These are phyloP conservation scores for Drosophila bunnanda DNA, from an alignment of 2,888 invertebrate genomes.

Conservation along the genomic window DNA sequence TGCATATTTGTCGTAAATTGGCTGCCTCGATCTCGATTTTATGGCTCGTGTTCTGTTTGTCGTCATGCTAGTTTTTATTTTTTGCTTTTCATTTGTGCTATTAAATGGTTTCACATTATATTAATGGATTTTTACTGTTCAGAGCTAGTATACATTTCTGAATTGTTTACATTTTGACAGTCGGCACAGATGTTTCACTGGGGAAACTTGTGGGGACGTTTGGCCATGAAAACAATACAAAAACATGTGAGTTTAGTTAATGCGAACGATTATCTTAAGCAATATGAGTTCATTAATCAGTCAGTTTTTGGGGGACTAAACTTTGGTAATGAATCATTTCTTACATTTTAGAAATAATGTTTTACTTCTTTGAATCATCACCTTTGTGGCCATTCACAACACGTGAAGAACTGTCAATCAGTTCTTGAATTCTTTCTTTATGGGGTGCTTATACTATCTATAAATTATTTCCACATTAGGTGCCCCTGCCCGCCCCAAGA, in stretches of 20 bases:
- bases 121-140: constrained; percentile 66
- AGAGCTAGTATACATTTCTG: constrained; percentile 9
- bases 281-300: constrained; percentile 38
- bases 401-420: constrained; percentile 25
- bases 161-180: constrained; percentile 45
- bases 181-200: constrained; percentile 36
- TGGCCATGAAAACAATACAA: constrained; percentile 29
- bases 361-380: constrained; percentile 13
- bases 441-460: constrained; percentile 36
- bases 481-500: constrained; percentile 5
- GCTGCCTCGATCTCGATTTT: constrained; percentile 36
- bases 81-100: constrained; percentile 4
- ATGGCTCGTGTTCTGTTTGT: constrained; percentile 46
- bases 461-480: constrained; percentile 52
- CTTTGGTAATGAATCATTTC: constrained; percentile 5
- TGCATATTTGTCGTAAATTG: constrained; percentile 77
- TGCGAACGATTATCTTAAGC: constrained; percentile 29
- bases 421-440: constrained; percentile 19
- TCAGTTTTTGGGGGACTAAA: not conserved
- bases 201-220: constrained; percentile 23
- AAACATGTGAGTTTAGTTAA: constrained; percentile 34
- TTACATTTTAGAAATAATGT: not conserved
- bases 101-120: constrained; percentile 54
- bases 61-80: constrained; percentile 28
- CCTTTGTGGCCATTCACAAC: not conserved